Evolutionary conservation across 1,140 invertebrate genomes (phyloP), one percentile per base, ranked within the genome.

Genomic region (Drosophila bifasciata): DNA sequence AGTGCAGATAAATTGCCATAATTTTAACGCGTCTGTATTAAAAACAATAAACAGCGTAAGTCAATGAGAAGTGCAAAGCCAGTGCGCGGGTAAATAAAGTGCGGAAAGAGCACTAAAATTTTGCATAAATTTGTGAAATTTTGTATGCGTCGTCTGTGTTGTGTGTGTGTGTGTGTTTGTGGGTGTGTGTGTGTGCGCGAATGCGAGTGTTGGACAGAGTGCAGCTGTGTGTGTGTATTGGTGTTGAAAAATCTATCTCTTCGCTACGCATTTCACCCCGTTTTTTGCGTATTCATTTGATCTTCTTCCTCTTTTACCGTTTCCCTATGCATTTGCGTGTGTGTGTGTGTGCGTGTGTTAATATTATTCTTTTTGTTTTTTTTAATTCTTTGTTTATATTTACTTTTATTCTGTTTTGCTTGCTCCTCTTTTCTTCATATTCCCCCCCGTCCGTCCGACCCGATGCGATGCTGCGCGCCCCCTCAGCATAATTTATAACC

Each of bases 301-400:
- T 68, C 52, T 53, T 77, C 63, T 63, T 71, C 66, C 73, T 88
- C 83, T 88, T 88, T 28, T 9, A 55, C 49, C 46, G 32, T 66
- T 25, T 63, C 62, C 44, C 59, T 28, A 28, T 43, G 44, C 41
- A 17, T 41, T 8, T 9, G 61, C 40, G 19, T 19, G 23, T 41
- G 11, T 9, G 61, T 48, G 19, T 19, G 41, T n/a, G 53, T 63
- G 25, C 17, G 28, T 59, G 55, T 41, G 23, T 56, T 60, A 60
- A 50, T 58, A 23, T 76, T 76, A 45, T 76, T 53, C 63, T 25
- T 59, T 66, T 75, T 83, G 56, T 41, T 56, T 59, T 79, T 79
- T 79, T 78, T 73, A 55, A 69, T 81, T 86, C 78, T 86, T 86
- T 86, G 81, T 88, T 86, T 86, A 86, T 86, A 88, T 88, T 86